A percentile compares a stretch with the other conserved stretches of the same genome.
Conservation (phyloP, 2,797 vertebrate genomes). For the Rhinophrynus dorsalis region DNA sequence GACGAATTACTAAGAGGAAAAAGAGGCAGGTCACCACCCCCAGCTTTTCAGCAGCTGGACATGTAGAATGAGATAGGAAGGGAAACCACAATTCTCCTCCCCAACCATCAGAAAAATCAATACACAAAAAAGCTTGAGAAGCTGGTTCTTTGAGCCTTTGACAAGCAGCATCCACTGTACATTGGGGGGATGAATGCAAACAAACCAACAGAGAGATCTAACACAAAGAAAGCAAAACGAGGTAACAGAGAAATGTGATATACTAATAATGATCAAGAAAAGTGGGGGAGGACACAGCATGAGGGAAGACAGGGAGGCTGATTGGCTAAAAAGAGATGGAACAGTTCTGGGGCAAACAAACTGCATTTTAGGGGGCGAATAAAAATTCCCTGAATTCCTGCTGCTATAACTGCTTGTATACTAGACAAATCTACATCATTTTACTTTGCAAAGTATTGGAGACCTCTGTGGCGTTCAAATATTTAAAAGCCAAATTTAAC, state of each 20-base stretch:
- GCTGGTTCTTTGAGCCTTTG: constrained; percentile 11
- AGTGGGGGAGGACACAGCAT: constrained; percentile 9
- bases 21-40: constrained; percentile 23
- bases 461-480: too few relatives aligned
- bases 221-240: constrained; percentile 27
- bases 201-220: constrained; percentile 9
- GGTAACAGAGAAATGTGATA: constrained; percentile 31
- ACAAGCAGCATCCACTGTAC: constrained; percentile 11
- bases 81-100: constrained; percentile 44
- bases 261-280: constrained; percentile 22
- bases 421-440: too few relatives aligned
- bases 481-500: too few relatives aligned
- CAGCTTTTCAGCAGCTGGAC: constrained; percentile 28
- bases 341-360: too few relatives aligned
- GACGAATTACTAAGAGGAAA: constrained; percentile 22
- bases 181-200: constrained; percentile 8
- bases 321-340: too few relatives aligned
- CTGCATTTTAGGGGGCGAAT: too few relatives aligned
- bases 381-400: too few relatives aligned
- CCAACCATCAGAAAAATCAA: constrained; percentile 40
- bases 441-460: too few relatives aligned
- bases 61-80: constrained; percentile 18
- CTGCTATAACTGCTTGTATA: too few relatives aligned
- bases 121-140: constrained; percentile 35
- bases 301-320: neutral